Conservation (phyloP, 2,888 invertebrate genomes). For the Platynereis dumerilii region DNA sequence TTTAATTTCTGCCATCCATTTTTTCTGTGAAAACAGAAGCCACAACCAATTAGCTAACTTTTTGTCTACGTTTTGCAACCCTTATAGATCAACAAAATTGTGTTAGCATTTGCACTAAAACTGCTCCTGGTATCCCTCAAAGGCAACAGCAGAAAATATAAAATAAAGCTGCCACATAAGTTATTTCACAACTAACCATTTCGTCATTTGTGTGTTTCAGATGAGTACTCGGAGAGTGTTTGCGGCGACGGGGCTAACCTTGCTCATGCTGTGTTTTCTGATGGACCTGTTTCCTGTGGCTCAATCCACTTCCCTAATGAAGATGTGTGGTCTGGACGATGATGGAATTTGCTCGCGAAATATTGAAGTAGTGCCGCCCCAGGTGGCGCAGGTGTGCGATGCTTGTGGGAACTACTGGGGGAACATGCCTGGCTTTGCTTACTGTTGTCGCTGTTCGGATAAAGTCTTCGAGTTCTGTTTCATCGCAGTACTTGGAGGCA, state of each 20-base stretch:
- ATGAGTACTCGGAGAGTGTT: conserved; percentile 13
- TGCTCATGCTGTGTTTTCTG: conserved; percentile 19
- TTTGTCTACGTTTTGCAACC: too few species aligned
- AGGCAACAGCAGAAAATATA: too few species aligned
- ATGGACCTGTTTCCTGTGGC: conserved; percentile 15
- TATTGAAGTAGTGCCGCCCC: conserved; percentile 19
- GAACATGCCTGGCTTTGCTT: conserved; percentile 34
- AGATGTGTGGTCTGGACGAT: conserved; percentile 16
- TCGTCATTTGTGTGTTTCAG: neutral
- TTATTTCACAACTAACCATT: too few species aligned
- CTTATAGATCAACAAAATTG: too few species aligned
- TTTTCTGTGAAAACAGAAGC: too few species aligned
- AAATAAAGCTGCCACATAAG: too few species aligned
- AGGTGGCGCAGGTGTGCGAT: conserved; percentile 33
- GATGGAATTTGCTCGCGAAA: conserved; percentile 15
- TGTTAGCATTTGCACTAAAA: too few species aligned
- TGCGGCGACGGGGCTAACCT: conserved; percentile 6
- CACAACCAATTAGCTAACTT: too few species aligned
- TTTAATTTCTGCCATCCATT: too few species aligned
- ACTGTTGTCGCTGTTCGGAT: conserved; percentile 34
- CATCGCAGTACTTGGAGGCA: conserved; percentile 32
- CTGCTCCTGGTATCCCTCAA: too few species aligned
- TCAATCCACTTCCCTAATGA: conserved; percentile 8
- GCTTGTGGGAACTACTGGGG: conserved; percentile 35
- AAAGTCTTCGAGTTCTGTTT: conserved; percentile 34